Evolutionary conservation across 2,888 invertebrate species (phyloP).

Genomic region (Nematopogon swammerdamellus): DNA sequence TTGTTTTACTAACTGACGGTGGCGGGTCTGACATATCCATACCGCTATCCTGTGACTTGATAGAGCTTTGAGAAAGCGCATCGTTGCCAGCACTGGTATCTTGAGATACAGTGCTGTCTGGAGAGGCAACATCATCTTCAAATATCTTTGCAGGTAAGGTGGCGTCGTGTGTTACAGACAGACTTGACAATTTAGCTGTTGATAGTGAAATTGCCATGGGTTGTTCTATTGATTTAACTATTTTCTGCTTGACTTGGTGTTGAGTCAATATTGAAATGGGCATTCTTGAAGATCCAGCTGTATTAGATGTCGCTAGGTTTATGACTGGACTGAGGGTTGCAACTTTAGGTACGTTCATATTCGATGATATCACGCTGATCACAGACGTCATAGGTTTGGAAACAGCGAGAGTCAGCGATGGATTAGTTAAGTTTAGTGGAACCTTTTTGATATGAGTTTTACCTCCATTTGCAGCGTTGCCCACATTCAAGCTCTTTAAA

Average conservation of each 20-base stretch:
- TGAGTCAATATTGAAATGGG: conserved; percentile 44
- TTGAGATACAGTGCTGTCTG: conserved; percentile 43
- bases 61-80: conserved; percentile 16
- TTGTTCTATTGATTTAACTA: conserved; percentile 48
- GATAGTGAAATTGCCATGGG: conserved; percentile 49
- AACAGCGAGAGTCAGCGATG: conserved; percentile 28
- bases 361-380: conserved; percentile 47
- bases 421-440: conserved; percentile 32
- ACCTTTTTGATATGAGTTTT: conserved; percentile 35
- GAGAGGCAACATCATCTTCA: conserved; percentile 63
- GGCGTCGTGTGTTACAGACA: conserved; percentile 55
- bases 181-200: conserved; percentile 52
- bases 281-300: conserved; percentile 27
- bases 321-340: conserved; percentile 37
- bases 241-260: conserved; percentile 50
- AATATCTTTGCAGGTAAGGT: conserved; percentile 64
- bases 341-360: conserved; percentile 27
- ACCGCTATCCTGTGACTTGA: conserved; percentile 18
- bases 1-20: conserved; percentile 20
- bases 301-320: conserved; percentile 32
- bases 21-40: conserved; percentile 12
- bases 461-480: conserved; percentile 19
- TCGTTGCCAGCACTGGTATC: conserved; percentile 26
- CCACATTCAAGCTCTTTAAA: conserved; percentile 38
- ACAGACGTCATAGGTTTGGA: conserved; percentile 44